These are phyloP conservation scores for Garrulus glandarius DNA, from an alignment of 2,797 vertebrate species.

Conservation along the genomic window DNA sequence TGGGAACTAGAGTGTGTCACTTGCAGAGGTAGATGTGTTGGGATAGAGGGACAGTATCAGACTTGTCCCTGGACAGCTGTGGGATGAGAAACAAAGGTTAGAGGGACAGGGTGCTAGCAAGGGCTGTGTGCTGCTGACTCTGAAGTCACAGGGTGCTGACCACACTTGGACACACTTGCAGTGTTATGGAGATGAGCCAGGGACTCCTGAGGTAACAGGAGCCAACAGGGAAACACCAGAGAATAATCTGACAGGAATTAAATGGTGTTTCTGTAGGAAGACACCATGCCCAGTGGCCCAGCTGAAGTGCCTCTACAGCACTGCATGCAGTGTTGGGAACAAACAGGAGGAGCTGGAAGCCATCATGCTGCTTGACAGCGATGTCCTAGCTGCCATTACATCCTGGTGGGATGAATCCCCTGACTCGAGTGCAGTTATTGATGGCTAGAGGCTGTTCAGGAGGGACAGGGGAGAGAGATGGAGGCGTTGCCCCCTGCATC, in stretches of 20 bases:
- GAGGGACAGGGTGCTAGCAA: not conserved
- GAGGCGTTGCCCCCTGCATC: not conserved
- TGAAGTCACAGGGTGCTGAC: not conserved
- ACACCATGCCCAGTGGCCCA: too few species aligned
- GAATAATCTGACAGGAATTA: not conserved
- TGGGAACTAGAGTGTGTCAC: not conserved
- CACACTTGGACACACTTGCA: not conserved
- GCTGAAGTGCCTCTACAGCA: not conserved
- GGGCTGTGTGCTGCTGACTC: not conserved
- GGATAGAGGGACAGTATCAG: not conserved
- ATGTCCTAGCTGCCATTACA: not conserved
- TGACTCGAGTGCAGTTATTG: too few species aligned
- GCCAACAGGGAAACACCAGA: not conserved
- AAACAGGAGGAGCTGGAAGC: not conserved
- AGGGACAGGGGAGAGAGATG: not conserved
- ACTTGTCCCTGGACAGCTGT: too few species aligned
- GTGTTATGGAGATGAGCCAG: not conserved
- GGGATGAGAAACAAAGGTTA: not conserved
- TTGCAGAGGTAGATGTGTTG: not conserved
- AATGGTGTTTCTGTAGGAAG: not conserved
- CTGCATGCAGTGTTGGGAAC: rapidly evolving
- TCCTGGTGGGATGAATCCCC: too few species aligned
- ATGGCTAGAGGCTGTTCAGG: not conserved
- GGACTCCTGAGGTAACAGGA: not conserved
- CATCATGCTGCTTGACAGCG: not conserved